Percentiles rank a stretch among this genome's conserved stretches.
Evolutionary conservation across 2,888 invertebrate genomes (phyloP).

Genomic region (Apotomis turbidana): DNA sequence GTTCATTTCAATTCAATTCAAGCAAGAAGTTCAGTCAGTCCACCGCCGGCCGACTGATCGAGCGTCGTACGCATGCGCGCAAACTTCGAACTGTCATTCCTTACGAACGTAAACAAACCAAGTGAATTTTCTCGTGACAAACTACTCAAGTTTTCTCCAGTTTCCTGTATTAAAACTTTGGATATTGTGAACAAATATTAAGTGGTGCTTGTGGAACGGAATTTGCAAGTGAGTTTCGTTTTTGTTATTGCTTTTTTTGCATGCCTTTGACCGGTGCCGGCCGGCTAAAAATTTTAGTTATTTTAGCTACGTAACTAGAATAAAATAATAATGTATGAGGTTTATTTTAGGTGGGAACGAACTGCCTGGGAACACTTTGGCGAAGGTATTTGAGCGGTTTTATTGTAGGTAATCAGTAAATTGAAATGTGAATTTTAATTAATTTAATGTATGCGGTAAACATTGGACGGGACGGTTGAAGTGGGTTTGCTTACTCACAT

Average conservation of each 20-base stretch:
- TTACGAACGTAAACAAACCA: conserved; percentile 76
- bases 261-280: conserved; percentile 56
- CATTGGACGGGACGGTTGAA: background rate
- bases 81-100: conserved; percentile 65
- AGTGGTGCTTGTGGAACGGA: conserved; percentile 67
- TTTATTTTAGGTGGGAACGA: conserved; percentile 30
- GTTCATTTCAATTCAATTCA: conserved; percentile 46
- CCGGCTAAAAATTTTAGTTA: conserved; percentile 68
- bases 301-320: conserved; percentile 54
- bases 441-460: conserved; percentile 8
- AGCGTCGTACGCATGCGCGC: conserved; percentile 68
- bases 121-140: conserved; percentile 67
- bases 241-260: conserved; percentile 64
- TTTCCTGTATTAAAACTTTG: conserved; percentile 44
- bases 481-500: background rate
- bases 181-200: conserved; percentile 45
- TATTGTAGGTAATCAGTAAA: conserved; percentile 13
- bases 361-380: conserved; percentile 29
- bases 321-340: no score
- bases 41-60: conserved; percentile 62
- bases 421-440: conserved; percentile 5
- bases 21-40: conserved; percentile 62
- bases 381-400: conserved; percentile 15
- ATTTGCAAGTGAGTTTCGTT: conserved; percentile 72
- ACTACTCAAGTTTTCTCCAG: conserved; percentile 50